Conservation (phyloP, 2,113 vertebrate species). For the Lathamus discolor region DNA sequence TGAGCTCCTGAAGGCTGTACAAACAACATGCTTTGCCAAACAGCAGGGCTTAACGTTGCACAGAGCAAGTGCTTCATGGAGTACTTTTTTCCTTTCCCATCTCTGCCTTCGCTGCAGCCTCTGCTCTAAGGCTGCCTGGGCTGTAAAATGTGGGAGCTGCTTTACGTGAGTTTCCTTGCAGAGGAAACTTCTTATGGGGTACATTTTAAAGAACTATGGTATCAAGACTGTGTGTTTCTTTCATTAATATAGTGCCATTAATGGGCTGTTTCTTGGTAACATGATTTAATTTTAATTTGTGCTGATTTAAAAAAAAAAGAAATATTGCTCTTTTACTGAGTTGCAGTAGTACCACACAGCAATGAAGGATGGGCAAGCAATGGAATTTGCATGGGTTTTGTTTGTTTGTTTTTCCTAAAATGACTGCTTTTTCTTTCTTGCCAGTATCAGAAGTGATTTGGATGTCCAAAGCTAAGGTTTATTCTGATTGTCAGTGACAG, state of each 20-base stretch:
- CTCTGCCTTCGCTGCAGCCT: background rate
- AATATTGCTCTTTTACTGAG: background rate
- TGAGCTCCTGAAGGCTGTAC: background rate
- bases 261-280: background rate
- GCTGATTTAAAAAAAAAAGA: background rate
- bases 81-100: background rate
- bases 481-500: background rate
- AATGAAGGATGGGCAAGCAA: background rate
- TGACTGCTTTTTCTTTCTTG: background rate
- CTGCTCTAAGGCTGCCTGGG: background rate
- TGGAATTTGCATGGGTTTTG: background rate
- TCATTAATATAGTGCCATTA: background rate
- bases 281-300: background rate
- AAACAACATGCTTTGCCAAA: background rate
- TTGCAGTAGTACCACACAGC: fast-evolving
- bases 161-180: background rate
- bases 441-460: background rate
- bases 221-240: background rate
- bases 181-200: background rate
- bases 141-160: background rate
- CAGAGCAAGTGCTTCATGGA: background rate
- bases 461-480: background rate
- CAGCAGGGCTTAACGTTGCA: background rate
- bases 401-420: background rate
- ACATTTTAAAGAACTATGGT: background rate